Percentiles rank a stretch among this genome's conserved stretches.
These are phyloP conservation scores for Drosophila pseudotalamancana DNA, from an alignment of 2,888 invertebrate species.

Conservation along the genomic window DNA sequence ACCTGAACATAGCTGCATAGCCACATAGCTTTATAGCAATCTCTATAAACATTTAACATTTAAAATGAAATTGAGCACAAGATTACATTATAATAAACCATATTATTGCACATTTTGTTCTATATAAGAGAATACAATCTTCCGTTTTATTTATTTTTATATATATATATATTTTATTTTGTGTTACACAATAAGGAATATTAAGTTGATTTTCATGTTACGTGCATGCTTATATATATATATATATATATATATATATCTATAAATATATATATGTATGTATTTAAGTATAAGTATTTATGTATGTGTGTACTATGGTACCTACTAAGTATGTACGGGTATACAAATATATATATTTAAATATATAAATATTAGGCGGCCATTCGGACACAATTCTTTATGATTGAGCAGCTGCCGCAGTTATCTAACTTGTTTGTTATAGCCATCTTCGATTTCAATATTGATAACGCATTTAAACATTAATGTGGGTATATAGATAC, in stretches of 20 bases:
- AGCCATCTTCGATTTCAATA: conserved; percentile 10
- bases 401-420: conserved; percentile 19
- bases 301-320: conserved; percentile 19
- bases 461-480: conserved; percentile 22
- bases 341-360: conserved; percentile 30
- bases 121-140: background rate
- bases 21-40: no score
- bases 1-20: no score
- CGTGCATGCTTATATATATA: conserved; percentile 36
- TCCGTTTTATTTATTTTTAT: conserved; percentile 1
- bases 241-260: conserved; percentile 22
- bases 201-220: conserved; percentile 65
- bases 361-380: conserved; percentile 27
- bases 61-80: no score
- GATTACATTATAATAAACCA: background rate
- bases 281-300: conserved; percentile 30
- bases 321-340: conserved; percentile 46
- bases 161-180: conserved; percentile 42
- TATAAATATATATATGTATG: conserved; percentile 33
- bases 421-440: background rate
- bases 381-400: conserved; percentile 23
- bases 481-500: background rate
- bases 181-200: conserved; percentile 78
- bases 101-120: background rate
- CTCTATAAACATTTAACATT: no score